Percentiles rank a stretch among this genome's conserved stretches.
Conservation (phyloP, 2,888 invertebrate species). For the Cantharis nigra region DNA sequence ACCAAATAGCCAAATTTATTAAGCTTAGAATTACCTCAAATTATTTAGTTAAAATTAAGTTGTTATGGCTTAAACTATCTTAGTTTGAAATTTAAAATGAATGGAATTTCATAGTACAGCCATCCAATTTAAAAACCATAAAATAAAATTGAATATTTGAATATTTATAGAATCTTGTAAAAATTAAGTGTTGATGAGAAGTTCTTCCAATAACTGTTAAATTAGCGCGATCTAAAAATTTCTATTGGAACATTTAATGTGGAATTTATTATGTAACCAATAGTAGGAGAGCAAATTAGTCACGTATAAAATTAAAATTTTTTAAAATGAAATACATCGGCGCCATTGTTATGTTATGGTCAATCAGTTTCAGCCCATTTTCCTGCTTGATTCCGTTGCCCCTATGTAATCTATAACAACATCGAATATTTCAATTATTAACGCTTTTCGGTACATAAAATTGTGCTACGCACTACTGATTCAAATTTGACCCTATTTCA, state of each 20-base stretch:
- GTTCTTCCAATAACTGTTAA: background rate
- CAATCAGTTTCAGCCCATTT: constrained; percentile 29
- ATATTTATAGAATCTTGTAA: background rate
- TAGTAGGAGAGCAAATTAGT: background rate
- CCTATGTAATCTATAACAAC: constrained; percentile 26
- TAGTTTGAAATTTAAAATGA: background rate
- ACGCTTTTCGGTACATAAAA: constrained; percentile 38
- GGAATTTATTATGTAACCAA: background rate
- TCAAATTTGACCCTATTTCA: constrained; percentile 19
- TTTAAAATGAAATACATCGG: constrained; percentile 23
- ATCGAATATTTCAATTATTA: constrained; percentile 41
- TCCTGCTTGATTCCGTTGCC: constrained; percentile 24
- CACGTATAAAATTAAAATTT: constrained; percentile 15
- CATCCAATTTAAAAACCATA: background rate
- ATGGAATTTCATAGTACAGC: background rate
- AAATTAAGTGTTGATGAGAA: background rate
- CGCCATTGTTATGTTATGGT: constrained; percentile 32
- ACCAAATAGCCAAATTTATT: background rate
- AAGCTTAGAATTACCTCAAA: background rate
- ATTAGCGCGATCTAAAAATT: background rate
- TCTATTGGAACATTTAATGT: background rate
- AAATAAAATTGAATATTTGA: background rate
- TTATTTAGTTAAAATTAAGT: background rate
- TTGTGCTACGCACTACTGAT: constrained; percentile 33
- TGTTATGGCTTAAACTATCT: background rate